A percentile compares a stretch with the other conserved stretches of the same genome.
Evolutionary conservation across 2,888 invertebrate genomes (phyloP).

Genomic region (Imbricaverruca yamaguchii): DNA sequence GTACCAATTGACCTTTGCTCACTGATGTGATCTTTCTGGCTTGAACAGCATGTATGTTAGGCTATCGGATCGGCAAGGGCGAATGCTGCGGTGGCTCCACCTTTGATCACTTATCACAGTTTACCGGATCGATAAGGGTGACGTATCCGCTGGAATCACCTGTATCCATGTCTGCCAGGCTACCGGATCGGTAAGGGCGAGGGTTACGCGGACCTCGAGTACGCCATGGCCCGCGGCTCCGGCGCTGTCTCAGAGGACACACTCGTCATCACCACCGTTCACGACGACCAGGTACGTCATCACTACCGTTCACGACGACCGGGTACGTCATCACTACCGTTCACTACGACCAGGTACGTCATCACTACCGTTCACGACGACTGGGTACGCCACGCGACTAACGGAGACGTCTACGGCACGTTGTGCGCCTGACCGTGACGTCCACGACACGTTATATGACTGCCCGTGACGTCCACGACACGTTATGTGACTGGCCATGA

Average conservation of each 20-base stretch:
- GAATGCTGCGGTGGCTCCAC: too few relatives aligned
- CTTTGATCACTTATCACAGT: too few relatives aligned
- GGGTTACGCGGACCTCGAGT: conserved; percentile 79
- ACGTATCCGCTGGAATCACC: neutral
- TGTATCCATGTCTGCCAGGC: conserved; percentile 42
- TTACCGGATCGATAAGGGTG: neutral
- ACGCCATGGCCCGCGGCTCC: conserved; percentile 59
- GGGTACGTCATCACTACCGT: conserved; percentile 62
- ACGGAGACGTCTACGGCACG: too few relatives aligned
- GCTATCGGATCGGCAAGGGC: too few relatives aligned
- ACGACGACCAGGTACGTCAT: conserved; percentile 62
- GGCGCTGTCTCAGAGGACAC: conserved; percentile 66
- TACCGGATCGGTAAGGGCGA: conserved; percentile 79
- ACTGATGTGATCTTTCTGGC: too few relatives aligned
- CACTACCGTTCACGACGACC: conserved; percentile 76
- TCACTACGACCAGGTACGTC: conserved; percentile 63
- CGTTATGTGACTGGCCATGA: too few relatives aligned
- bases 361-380: conserved; percentile 74
- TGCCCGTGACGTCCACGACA: too few relatives aligned
- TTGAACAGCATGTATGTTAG: too few relatives aligned
- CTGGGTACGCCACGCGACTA: conserved; percentile 51
- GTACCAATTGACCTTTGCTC: too few relatives aligned
- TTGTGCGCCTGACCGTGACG: too few relatives aligned
- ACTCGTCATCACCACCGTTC: conserved; percentile 68
- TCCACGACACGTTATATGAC: too few relatives aligned